phyloP scores from a whole-genome alignment of 2,888 invertebrate genomes.

The Schrankia costaestrigalis region DNA sequence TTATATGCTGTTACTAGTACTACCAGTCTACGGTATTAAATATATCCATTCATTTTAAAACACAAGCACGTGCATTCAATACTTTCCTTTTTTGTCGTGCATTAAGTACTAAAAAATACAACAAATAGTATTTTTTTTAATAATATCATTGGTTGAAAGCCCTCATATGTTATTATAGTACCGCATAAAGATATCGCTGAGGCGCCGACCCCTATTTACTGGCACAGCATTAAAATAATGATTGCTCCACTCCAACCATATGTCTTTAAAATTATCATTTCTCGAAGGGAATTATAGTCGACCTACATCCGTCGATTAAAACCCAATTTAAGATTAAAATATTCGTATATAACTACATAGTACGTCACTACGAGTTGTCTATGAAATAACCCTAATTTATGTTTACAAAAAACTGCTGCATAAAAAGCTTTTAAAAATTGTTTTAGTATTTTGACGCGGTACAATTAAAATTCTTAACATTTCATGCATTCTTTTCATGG shows the following conservation, averaged over 20 bases:
- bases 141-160: too few species aligned
- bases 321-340: constrained; percentile 54
- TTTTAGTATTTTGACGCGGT: background rate
- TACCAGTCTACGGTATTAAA: too few species aligned
- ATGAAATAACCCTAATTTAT: background rate
- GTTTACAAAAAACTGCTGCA: background rate
- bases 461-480: too few species aligned
- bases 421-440: background rate
- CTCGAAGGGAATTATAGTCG: constrained; percentile 36
- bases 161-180: constrained; percentile 29
- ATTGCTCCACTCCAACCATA: constrained; percentile 35
- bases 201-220: constrained; percentile 25
- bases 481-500: too few species aligned
- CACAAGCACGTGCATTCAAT: too few species aligned
- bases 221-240: constrained; percentile 55
- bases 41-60: too few species aligned
- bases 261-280: constrained; percentile 55
- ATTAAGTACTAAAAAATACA: constrained; percentile 16
- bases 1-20: too few species aligned
- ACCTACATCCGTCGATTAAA: constrained; percentile 66
- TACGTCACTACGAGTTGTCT: constrained; percentile 32
- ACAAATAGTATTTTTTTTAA: too few species aligned
- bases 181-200: constrained; percentile 17
- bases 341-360: constrained; percentile 23
- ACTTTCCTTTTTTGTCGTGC: too few species aligned